Evolutionary conservation across 2,113 vertebrate species (phyloP).

Genomic region (Paraplagusia blochii): DNA sequence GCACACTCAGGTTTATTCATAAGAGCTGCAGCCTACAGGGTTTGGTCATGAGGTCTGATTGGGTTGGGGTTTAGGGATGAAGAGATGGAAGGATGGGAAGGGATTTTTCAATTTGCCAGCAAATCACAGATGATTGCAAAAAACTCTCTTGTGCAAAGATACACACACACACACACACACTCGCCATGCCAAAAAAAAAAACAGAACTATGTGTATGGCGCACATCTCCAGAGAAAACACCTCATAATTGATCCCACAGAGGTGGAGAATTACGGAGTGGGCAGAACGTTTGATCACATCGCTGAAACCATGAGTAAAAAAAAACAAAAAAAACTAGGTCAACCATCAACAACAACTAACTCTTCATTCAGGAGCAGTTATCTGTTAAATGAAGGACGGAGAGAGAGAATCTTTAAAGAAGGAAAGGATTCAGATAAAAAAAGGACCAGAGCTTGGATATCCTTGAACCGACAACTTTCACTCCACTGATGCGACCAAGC

Average conservation of each 20-base stretch:
- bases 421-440: conserved; percentile 20
- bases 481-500: conserved; percentile 23
- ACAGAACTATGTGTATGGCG: conserved; percentile 16
- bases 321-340: conserved; percentile 28
- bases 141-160: conserved; percentile 16
- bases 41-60: conserved; percentile 45
- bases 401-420: conserved; percentile 19
- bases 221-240: conserved; percentile 18
- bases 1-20: conserved; percentile 39
- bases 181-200: conserved; percentile 15
- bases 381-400: conserved; percentile 5
- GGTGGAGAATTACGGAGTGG: background rate
- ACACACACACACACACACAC: conserved; percentile 18
- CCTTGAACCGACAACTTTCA: conserved; percentile 33
- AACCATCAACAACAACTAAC: background rate
- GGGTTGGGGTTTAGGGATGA: conserved; percentile 56
- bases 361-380: conserved; percentile 7
- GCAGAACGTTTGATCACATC: background rate
- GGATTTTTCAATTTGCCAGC: conserved; percentile 65
- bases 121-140: conserved; percentile 63
- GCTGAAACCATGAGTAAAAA: conserved; percentile 17
- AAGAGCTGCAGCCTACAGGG: conserved; percentile 39
- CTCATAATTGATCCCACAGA: background rate
- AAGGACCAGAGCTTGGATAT: conserved; percentile 29
- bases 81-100: conserved; percentile 44